A percentile compares a stretch with the other conserved stretches of the same genome.
These are phyloP conservation scores for Cheilosia pagana DNA, from an alignment of 2,888 invertebrate genomes.

Conservation along the genomic window DNA sequence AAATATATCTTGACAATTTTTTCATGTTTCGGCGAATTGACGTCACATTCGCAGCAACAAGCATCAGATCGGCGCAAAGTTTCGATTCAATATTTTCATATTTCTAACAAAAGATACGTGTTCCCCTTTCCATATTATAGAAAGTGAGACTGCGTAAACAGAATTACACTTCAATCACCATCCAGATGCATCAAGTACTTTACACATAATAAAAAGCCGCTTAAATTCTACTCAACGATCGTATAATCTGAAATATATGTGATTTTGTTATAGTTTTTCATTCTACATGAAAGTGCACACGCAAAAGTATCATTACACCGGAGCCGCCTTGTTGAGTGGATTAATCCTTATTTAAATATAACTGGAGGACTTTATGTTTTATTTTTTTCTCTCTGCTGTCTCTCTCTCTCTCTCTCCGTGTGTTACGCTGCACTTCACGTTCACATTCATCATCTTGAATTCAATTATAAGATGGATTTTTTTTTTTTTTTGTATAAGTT, in stretches of 20 bases:
- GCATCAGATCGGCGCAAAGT: too few relatives aligned
- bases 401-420: background rate
- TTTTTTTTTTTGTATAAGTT: constrained; percentile 34
- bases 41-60: constrained; percentile 27
- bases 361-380: constrained; percentile 68
- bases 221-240: constrained; percentile 69
- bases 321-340: constrained; percentile 69
- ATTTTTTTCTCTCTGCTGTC: background rate
- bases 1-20: background rate
- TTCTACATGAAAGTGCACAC: constrained; percentile 61
- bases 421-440: constrained; percentile 48
- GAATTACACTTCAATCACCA: constrained; percentile 44
- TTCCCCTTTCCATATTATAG: background rate
- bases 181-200: constrained; percentile 56
- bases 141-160: constrained; percentile 9
- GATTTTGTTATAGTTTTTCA: constrained; percentile 44
- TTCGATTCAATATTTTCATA: too few relatives aligned
- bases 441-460: constrained; percentile 60
- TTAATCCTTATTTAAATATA: constrained; percentile 74
- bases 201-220: constrained; percentile 69
- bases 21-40: constrained; percentile 42
- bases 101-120: background rate
- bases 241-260: constrained; percentile 54
- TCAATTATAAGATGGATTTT: constrained; percentile 35
- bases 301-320: constrained; percentile 74